Conservation (phyloP, 92 coral and sea anemone species). For the Micromussa lordhowensis region DNA sequence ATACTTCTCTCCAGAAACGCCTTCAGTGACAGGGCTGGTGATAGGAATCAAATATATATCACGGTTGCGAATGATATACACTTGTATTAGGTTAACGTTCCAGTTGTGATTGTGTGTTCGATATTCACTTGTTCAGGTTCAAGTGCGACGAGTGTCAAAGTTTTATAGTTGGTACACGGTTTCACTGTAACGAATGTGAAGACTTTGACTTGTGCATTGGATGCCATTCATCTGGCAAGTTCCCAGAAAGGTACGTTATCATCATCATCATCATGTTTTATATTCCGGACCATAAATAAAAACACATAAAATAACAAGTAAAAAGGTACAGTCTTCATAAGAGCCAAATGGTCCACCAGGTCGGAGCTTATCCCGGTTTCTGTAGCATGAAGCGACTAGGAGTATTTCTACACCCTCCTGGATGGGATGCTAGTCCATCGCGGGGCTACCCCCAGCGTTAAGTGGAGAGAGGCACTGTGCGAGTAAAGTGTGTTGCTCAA, state of each 20-base stretch:
- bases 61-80: background rate
- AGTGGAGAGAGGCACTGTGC: no score
- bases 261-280: no score
- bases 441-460: no score
- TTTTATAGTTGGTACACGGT: constrained; percentile 95
- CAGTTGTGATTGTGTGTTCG: background rate
- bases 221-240: constrained; percentile 80
- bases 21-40: background rate
- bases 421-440: no score
- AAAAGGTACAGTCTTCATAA: no score
- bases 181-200: constrained; percentile 88
- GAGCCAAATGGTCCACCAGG: no score
- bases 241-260: constrained; percentile 85
- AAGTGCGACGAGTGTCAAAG: constrained; percentile 85
- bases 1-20: background rate
- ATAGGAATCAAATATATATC: background rate
- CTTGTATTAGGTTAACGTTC: background rate
- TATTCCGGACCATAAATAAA: no score
- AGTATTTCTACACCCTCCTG: no score
- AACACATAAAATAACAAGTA: no score
- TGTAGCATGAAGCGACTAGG: no score
- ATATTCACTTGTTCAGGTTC: constrained; percentile 59
- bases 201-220: constrained; percentile 95
- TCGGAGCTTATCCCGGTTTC: no score
- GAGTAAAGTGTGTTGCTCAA: no score